Base-by-base conservation (phyloP, 2,113 vertebrate genomes). In the Ophthalmolycus amberensis region DNA sequence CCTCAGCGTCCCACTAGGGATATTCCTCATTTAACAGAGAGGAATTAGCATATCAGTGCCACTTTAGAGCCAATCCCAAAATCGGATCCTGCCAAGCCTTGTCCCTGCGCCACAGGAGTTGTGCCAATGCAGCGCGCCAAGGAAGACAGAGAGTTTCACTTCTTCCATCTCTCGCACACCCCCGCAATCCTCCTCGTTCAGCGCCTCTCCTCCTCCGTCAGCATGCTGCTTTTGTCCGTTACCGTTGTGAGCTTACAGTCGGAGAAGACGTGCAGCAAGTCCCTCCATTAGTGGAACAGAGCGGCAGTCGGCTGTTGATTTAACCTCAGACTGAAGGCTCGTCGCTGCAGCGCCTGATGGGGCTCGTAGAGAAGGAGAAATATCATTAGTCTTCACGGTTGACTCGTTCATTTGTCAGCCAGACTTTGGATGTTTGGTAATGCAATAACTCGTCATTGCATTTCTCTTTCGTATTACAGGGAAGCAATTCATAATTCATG, bases 41-140 rank as follows among this genome's bases (percentile, higher is more conserved):
- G 59, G 77, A 88, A 83, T 86, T 78, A 85, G 77, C 76, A 64
- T 67, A 87, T 90, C 86, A 88, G 73, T 20, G 32, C 71, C 79
- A 83, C 68, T 90, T 89, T 44, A 62, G 64, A 83, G 85, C 83
- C 87, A 79, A 83, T 83, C 83, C 64, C 50, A 50, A 37, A 75
- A 32, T 9, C 6, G 0, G 14, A 25, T 62, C 16, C 75, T 88
- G 87, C 90, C 90, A 90, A 79, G 50, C 71, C 77, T 69, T 8
- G 16, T 77, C 75, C 76, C 60, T 16, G 8, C 83, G 80, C 75
- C 22, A 34, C 71, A 27, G 74, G 71, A 82, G 72, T 4, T 5
- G 64, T 70, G 83, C 88, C 90, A 87, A 32, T 3, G 46, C 84
- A 50, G 80, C 52, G 34, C 18, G 79, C 90, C 66, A 79, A 79